Evolutionary conservation across 1,140 invertebrate species (phyloP), one percentile per base, ranked within the genome.

Genomic region (Eriosoma lanigerum): DNA sequence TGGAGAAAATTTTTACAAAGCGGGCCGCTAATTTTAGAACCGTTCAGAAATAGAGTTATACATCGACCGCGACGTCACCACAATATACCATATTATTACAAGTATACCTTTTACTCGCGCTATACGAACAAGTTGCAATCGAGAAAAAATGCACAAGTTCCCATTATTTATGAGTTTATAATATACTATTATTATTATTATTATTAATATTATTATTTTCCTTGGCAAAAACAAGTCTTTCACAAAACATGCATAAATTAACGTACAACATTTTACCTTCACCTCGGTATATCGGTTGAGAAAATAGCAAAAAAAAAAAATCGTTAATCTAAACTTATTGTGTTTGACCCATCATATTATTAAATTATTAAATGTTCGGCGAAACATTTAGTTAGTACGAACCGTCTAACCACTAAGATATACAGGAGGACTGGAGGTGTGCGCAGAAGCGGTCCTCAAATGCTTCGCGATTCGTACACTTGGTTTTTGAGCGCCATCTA

Each of bases 1-100:
- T 78, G 54, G 54, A 78, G 54, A 78, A 76, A 58, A 62, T 46
- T 78, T 78, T 78, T 62, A 46, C 56, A 46, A 46, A 78, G 75
- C 56, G 38, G 75, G 32, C 54, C 56, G 38, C 75, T 78, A 78
- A 78, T 62, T 78, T 78, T 78, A 78, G 75, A 78, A 78, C 12
- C n/a, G 54, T 60, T 60, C 75, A 78, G 38, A 78, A 78, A 78
- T 78, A 78, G 54, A 78, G 52, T 60, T 26, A 68, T 68, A 24
- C 66, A 68, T 48, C 32, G 56, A 60, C 32, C 32, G 56, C 54
- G 38, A 78, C 38, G 75, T 78, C 52, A 44, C 38, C 32, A 38
- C 32, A 38, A 4, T 48, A 60, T 46, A 48, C n/a, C 1, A 24
- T 62, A 50, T 19, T 38, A 38, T 38, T 38, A 38, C n/a, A n/a